These are phyloP conservation scores for Hyposoter didymator DNA, from an alignment of 2,888 invertebrate genomes.

Conservation along the genomic window DNA sequence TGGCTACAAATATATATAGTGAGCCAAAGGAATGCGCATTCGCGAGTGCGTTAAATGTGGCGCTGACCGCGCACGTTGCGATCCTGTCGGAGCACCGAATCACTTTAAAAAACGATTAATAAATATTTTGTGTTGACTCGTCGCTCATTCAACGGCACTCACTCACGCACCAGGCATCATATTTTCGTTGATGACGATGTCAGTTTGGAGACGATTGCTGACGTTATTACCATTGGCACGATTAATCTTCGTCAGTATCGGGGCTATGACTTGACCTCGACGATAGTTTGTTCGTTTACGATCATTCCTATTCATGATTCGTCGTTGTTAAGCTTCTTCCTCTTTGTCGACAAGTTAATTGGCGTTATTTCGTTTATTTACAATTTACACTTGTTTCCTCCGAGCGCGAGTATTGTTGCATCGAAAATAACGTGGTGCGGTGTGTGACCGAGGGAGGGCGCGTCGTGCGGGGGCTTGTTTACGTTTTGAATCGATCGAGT, in stretches of 20 bases:
- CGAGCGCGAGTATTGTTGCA: neutral
- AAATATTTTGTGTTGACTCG: neutral
- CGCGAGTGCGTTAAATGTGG: neutral
- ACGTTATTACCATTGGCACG: neutral
- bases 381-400: neutral
- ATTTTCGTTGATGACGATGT: constrained; percentile 16
- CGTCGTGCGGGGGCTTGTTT: constrained; percentile 9
- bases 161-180: constrained; percentile 26
- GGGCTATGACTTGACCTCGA: constrained; percentile 12
- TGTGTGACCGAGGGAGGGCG: neutral
- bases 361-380: neutral
- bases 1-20: constrained; percentile 14
- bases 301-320: constrained; percentile 33
- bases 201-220: neutral
- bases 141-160: constrained; percentile 21
- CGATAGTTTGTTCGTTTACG: constrained; percentile 33
- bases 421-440: neutral
- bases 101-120: neutral
- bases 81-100: constrained; percentile 24
- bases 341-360: neutral
- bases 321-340: neutral
- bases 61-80: constrained; percentile 4
- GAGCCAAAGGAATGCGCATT: neutral
- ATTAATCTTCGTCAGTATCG: constrained; percentile 1
- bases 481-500: neutral